Conservation (phyloP, 2,113 vertebrate genomes). For the Catagonus wagneri region DNA sequence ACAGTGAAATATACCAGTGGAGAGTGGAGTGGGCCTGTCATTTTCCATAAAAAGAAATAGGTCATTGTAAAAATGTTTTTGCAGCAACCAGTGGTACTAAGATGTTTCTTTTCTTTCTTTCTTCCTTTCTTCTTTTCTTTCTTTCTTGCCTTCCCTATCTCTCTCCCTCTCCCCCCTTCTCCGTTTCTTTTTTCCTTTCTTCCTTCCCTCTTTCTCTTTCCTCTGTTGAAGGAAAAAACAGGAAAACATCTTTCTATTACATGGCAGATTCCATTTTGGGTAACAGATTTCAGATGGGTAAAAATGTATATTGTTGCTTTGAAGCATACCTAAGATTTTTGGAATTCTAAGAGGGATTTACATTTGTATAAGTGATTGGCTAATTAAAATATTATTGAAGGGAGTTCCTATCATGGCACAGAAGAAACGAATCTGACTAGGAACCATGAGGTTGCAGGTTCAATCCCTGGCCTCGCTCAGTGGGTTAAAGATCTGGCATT, state of each 20-base stretch:
- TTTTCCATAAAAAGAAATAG: conserved; percentile 56
- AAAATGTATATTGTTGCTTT: conserved; percentile 10
- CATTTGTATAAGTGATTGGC: not conserved
- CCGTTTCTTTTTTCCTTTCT: not conserved
- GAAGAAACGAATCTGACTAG: too few species aligned
- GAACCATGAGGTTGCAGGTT: too few species aligned
- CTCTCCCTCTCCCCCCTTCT: not conserved
- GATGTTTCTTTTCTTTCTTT: conserved; percentile 22
- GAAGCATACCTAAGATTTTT: not conserved
- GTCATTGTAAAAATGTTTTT: conserved; percentile 38
- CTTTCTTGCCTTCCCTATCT: too few species aligned
- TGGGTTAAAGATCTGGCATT: too few species aligned
- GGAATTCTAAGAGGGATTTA: not conserved
- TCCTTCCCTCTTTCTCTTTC: not conserved
- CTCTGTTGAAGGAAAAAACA: not conserved
- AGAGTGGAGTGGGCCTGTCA: not conserved
- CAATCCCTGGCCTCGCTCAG: too few species aligned
- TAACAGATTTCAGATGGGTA: not conserved
- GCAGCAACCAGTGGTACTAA: not conserved
- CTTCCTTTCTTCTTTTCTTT: not conserved
- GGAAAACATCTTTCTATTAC: not conserved
- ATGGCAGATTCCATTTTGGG: not conserved
- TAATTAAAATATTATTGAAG: conserved; percentile 57
- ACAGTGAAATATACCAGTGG: not conserved
- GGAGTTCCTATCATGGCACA: too few species aligned